phyloP scores from a whole-genome alignment of 2,888 invertebrate genomes.

The Epicampocera succincta region DNA sequence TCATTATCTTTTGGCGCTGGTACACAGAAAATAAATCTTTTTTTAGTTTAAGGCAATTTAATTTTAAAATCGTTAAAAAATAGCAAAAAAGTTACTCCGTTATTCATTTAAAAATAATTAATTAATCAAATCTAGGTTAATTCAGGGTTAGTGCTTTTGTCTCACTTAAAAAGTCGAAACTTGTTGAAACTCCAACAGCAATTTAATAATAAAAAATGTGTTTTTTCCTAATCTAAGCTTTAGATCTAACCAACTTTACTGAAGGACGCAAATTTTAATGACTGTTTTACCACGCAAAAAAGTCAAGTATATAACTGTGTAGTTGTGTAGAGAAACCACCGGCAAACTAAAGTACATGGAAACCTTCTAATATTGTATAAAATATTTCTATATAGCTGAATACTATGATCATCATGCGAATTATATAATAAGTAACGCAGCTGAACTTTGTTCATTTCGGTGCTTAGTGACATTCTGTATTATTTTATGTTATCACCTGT shows the following conservation, averaged over 20 bases:
- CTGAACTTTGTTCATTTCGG: too few relatives aligned
- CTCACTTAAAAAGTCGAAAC: not conserved
- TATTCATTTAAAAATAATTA: conserved; percentile 46
- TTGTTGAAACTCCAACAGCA: conserved; percentile 30
- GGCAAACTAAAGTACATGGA: too few relatives aligned
- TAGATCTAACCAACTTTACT: conserved; percentile 36
- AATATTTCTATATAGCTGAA: too few relatives aligned
- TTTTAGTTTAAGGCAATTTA: conserved; percentile 5
- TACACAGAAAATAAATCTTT: too few relatives aligned
- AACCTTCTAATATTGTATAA: too few relatives aligned
- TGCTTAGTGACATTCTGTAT: too few relatives aligned
- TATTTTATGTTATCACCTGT: too few relatives aligned
- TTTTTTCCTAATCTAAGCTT: conserved; percentile 5
- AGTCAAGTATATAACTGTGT: not conserved
- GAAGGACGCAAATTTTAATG: conserved; percentile 63
- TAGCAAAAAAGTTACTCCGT: not conserved
- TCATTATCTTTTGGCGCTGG: too few relatives aligned
- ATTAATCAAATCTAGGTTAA: conserved; percentile 42
- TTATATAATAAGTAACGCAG: too few relatives aligned
- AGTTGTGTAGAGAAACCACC: too few relatives aligned
- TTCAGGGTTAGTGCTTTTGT: conserved; percentile 44
- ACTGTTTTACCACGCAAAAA: conserved; percentile 56
- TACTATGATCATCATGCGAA: too few relatives aligned
- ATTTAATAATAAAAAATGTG: conserved; percentile 14
- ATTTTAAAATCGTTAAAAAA: conserved; percentile 4